A percentile compares a stretch with the other conserved stretches of the same genome.
Conservation (phyloP, 2,113 vertebrate species). For the Oreochromis aureus region DNA sequence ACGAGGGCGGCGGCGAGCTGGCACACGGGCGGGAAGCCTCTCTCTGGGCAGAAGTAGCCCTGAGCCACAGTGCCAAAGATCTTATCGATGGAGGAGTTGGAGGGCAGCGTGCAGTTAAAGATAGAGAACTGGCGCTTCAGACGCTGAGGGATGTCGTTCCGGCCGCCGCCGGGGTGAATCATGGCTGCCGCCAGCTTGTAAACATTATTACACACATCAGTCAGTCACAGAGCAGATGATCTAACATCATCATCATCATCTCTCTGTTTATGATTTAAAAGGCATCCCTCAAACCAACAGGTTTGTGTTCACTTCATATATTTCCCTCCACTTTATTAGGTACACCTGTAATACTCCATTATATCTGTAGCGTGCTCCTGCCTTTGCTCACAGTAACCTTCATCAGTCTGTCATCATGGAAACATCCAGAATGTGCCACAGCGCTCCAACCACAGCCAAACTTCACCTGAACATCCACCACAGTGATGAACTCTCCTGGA, state of each 20-base stretch:
- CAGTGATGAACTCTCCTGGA: slow-evolving; percentile 77
- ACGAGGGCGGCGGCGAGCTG: slow-evolving; percentile 71
- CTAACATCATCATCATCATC: not conserved
- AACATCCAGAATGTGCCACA: not conserved
- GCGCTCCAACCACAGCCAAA: not conserved
- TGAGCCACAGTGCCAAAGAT: slow-evolving; percentile 77
- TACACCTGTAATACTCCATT: not conserved
- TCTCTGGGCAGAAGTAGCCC: slow-evolving; percentile 78
- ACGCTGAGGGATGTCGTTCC: slow-evolving; percentile 82
- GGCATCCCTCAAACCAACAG: not conserved
- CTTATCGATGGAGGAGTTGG: slow-evolving; percentile 80
- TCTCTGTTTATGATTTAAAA: not conserved
- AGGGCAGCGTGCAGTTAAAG: slow-evolving; percentile 82
- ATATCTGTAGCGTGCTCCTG: rapidly evolving
- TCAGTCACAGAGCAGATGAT: not conserved
- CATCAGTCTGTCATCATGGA: rapidly evolving
- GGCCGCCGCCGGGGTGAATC: slow-evolving; percentile 82
- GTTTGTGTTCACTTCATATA: not conserved
- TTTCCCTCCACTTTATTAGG: not conserved
- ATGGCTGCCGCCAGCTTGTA: slow-evolving; percentile 77
- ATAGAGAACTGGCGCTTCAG: slow-evolving; percentile 81
- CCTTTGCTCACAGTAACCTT: not conserved
- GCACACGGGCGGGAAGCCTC: slow-evolving; percentile 71
- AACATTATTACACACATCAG: not conserved
- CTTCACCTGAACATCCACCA: slow-evolving; percentile 71